These are phyloP conservation scores for Scomberomorus guttatus DNA, from an alignment of 2,797 vertebrate species.

Conservation along the genomic window DNA sequence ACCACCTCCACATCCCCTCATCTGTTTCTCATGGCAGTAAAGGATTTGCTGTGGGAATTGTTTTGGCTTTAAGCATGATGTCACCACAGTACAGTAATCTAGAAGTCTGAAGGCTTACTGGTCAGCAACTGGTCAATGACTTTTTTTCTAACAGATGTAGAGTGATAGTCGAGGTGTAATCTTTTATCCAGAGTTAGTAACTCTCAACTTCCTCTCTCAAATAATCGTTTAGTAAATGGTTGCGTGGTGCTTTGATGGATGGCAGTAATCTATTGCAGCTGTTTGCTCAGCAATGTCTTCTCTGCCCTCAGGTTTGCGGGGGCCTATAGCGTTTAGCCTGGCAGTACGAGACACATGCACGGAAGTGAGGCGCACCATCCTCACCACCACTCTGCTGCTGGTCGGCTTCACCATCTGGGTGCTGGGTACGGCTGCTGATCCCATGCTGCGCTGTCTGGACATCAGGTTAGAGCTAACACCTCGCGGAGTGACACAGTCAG, in stretches of 20 bases:
- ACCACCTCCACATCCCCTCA: slow-evolving; percentile 7
- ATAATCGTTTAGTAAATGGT: slow-evolving; percentile 21
- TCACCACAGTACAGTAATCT: slow-evolving; percentile 28
- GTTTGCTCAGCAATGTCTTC: slow-evolving; percentile 39
- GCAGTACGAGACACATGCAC: slow-evolving; percentile 84
- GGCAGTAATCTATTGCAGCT: slow-evolving; percentile 13
- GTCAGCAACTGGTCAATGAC: slow-evolving; percentile 24
- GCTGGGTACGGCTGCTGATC: slow-evolving; percentile 84
- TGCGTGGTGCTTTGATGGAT: slow-evolving; percentile 49
- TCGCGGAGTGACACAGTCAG: background rate
- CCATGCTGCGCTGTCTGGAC: slow-evolving; percentile 86
- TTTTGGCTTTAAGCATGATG: slow-evolving; percentile 48
- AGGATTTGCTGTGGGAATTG: slow-evolving; percentile 51
- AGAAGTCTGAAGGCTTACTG: slow-evolving; percentile 34
- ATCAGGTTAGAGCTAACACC: slow-evolving; percentile 85
- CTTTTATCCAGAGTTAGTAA: slow-evolving; percentile 38
- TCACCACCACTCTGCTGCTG: slow-evolving; percentile 87
- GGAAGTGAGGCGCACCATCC: slow-evolving; percentile 84
- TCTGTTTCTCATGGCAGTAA: slow-evolving; percentile 33
- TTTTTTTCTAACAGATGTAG: background rate
- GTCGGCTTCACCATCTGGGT: slow-evolving; percentile 89
- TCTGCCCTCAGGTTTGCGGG: slow-evolving; percentile 84
- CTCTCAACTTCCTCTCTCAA: slow-evolving; percentile 12
- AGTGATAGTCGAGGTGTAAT: slow-evolving; percentile 23
- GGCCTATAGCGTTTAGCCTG: slow-evolving; percentile 88